Evolutionary conservation across 2,797 vertebrate species (phyloP).

Genomic region (Pogonophryne albipinna): DNA sequence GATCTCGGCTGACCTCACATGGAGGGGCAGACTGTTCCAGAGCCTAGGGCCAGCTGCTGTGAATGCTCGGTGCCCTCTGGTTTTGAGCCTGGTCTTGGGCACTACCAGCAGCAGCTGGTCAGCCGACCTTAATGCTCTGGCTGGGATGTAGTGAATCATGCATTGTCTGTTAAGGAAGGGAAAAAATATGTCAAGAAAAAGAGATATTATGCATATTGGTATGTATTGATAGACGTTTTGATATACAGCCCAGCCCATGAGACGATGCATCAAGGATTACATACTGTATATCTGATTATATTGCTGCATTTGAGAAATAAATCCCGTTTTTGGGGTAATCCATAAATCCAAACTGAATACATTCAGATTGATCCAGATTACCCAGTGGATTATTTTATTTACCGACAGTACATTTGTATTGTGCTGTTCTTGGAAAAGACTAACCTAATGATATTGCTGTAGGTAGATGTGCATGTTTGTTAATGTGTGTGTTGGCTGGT

Average conservation of each 20-base stretch:
- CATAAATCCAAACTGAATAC: neutral
- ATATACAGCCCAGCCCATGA: neutral
- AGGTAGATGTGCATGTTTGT: neutral
- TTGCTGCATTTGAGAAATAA: neutral
- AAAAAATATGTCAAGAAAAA: neutral
- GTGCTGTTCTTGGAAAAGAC: slow-evolving; percentile 5
- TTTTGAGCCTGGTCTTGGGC: too few species aligned
- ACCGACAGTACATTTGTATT: neutral
- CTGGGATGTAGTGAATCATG: too few species aligned
- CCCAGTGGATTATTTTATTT: slow-evolving; percentile 20
- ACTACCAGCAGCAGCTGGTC: too few species aligned
- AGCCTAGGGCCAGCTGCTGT: too few species aligned
- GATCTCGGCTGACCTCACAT: too few species aligned
- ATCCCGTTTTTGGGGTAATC: slow-evolving; percentile 5
- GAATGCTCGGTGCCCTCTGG: too few species aligned
- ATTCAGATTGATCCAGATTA: slow-evolving; percentile 15
- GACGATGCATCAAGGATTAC: neutral
- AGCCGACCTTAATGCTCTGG: too few species aligned
- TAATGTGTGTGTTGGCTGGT: slow-evolving; percentile 13
- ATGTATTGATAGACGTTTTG: neutral
- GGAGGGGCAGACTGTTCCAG: too few species aligned
- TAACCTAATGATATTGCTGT: slow-evolving; percentile 16
- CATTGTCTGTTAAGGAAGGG: neutral
- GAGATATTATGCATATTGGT: neutral
- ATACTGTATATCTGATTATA: too few species aligned